Evolutionary conservation across 2,113 vertebrate species (phyloP).

Genomic region (Amphiprion ocellaris): DNA sequence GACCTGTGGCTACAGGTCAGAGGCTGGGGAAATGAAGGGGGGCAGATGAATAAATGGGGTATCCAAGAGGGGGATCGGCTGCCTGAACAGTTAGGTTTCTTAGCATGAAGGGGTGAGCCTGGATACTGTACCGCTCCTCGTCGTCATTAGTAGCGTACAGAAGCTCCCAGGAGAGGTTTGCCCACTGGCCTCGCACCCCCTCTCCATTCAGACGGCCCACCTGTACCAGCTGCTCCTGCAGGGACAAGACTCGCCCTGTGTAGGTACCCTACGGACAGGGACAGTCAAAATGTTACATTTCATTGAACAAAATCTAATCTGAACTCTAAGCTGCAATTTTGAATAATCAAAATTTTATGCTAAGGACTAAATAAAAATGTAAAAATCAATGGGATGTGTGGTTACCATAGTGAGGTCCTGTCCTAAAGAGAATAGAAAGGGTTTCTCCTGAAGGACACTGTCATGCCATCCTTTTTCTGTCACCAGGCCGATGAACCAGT

Average conservation of each 20-base stretch:
- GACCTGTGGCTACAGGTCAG: slow-evolving; percentile 72
- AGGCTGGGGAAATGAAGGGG: slow-evolving; percentile 90
- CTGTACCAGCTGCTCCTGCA: slow-evolving; percentile 92
- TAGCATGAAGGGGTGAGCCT: slow-evolving; percentile 94
- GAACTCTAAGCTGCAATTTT: neutral
- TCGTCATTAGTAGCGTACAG: slow-evolving; percentile 98
- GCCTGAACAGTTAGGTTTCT: slow-evolving; percentile 96
- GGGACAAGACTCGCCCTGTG: slow-evolving; percentile 92
- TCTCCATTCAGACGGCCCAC: slow-evolving; percentile 93
- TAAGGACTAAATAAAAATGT: neutral
- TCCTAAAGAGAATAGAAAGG: slow-evolving; percentile 94
- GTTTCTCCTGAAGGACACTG: slow-evolving; percentile 93
- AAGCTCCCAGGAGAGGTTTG: slow-evolving; percentile 98
- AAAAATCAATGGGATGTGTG: neutral
- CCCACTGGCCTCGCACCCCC: slow-evolving; percentile 95
- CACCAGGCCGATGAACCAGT: slow-evolving; percentile 95
- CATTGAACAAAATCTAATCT: neutral
- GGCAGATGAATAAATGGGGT: slow-evolving; percentile 94
- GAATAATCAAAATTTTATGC: neutral
- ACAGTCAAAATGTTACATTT: neutral
- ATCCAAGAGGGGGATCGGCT: slow-evolving; percentile 95
- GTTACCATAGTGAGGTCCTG: slow-evolving; percentile 95
- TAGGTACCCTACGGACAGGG: slow-evolving; percentile 90
- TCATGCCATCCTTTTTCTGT: slow-evolving; percentile 94
- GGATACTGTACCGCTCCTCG: slow-evolving; percentile 98